Evolutionary conservation across 2,797 vertebrate species (phyloP).

Genomic region (Rhinatrema bivittatum): DNA sequence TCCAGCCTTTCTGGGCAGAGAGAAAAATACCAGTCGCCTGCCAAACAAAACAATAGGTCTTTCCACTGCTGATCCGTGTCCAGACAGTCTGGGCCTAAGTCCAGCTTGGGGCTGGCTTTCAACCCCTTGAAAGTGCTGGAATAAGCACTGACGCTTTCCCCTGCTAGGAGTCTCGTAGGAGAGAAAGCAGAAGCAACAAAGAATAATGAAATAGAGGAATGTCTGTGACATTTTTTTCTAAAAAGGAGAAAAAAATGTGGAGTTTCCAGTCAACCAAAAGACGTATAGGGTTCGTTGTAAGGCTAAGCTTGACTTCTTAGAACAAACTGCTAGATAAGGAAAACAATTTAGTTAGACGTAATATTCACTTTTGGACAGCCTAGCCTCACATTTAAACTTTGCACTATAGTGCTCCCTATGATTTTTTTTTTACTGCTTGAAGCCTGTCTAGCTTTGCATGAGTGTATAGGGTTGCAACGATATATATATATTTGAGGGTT

Average conservation of each 20-base stretch:
- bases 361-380: constrained; percentile 26
- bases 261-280: constrained; percentile 57
- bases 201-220: constrained; percentile 54
- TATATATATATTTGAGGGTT: too few relatives aligned
- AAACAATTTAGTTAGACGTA: constrained; percentile 37
- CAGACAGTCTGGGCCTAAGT: constrained; percentile 65
- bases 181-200: constrained; percentile 33
- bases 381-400: constrained; percentile 20
- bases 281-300: constrained; percentile 51
- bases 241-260: constrained; percentile 65
- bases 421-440: constrained; percentile 26
- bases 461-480: too few relatives aligned
- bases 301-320: constrained; percentile 45
- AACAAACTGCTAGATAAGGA: constrained; percentile 45
- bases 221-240: constrained; percentile 59
- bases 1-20: constrained; percentile 43
- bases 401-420: constrained; percentile 13
- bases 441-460: accelerated
- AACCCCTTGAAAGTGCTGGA: constrained; percentile 44
- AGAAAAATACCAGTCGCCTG: constrained; percentile 59
- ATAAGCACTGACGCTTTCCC: constrained; percentile 43
- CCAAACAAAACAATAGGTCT: constrained; percentile 67
- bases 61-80: constrained; percentile 66
- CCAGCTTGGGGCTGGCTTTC: constrained; percentile 49
- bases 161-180: constrained; percentile 30